These are phyloP conservation scores for Lottia scabra DNA, from an alignment of 2,888 invertebrate species.

Conservation along the genomic window DNA sequence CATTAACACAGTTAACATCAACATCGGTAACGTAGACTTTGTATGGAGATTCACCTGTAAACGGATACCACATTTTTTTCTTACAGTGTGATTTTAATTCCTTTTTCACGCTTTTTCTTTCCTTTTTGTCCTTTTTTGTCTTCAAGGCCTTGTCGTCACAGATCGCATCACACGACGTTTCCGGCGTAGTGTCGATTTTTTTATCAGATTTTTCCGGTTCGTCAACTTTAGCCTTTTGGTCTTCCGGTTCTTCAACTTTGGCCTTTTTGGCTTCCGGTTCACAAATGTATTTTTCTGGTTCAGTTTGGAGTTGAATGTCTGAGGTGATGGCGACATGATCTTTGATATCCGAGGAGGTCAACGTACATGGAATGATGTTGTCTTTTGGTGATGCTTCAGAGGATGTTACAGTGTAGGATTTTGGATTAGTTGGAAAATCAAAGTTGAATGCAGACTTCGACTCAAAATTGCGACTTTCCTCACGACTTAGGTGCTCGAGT, in stretches of 20 bases:
- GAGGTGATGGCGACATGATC: background rate
- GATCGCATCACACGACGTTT: conserved; percentile 4
- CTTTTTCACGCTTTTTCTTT: background rate
- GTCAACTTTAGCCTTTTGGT: background rate
- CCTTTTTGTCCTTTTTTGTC: background rate
- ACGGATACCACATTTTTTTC: conserved; percentile 23
- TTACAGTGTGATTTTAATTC: background rate
- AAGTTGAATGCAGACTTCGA: background rate
- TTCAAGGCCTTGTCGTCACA: background rate
- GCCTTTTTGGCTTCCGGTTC: background rate
- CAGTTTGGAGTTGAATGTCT: background rate
- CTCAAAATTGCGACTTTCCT: background rate
- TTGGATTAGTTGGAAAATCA: background rate
- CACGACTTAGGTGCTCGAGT: background rate
- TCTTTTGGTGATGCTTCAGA: background rate
- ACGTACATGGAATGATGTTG: background rate
- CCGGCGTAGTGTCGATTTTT: background rate
- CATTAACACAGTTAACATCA: conserved; percentile 50
- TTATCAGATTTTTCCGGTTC: background rate
- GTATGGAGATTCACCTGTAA: conserved; percentile 23
- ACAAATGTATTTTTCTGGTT: background rate
- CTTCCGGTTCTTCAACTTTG: background rate
- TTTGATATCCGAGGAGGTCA: background rate
- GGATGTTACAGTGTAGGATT: background rate
- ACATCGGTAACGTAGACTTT: conserved; percentile 56